Base-by-base conservation (phyloP, 2,113 vertebrate species). In the Capreolus pygargus region DNA sequence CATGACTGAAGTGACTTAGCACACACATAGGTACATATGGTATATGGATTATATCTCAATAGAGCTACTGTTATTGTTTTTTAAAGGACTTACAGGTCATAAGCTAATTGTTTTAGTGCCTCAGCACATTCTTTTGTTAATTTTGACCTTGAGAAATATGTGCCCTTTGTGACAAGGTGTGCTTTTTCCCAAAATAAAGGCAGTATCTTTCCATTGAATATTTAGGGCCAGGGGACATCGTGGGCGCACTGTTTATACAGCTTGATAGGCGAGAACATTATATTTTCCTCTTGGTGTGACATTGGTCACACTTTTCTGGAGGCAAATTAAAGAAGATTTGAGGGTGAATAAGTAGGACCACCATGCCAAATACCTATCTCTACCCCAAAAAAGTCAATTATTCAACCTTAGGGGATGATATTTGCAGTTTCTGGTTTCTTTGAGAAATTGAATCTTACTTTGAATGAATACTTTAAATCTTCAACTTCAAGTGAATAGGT, bases 61-160 rank as follows among this genome's bases (percentile, higher is more conserved):
- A 87, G 61, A 76, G 2, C 6, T 85, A 1, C 8, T 81, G 7
- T 81, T 89, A 55, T 33, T 67, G 7, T 47, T n/a, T 43, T 58
- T 61, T 88, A 76, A 79, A 88, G 16, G 1, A 1, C 30, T 67
- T 67, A 78, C 39, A 86, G 45, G 36, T 91, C 3, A 78, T 43
- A 87, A 25, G 5, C 6, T 84, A 58, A 2, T 84, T 87, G 96
- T 45, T 84, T 70, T 11, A 54, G 1, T 11, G 11, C 78, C 6
- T 93, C 11, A 86, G 21, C 4, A 28, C 43, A 94, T 19, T 43
- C 12, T 92, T 7, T 79, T 55, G 3, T 54, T 23, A 82, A 7
- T 6, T 93, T 93, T 97, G 86, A 70, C 50, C 43, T 96, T 95
- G 43, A 95, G 83, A 93, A 60, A 70, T 93, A 8, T 43, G n/a